Evolutionary conservation across 2,113 vertebrate species (phyloP).

Genomic region (Mesitornis unicolor): DNA sequence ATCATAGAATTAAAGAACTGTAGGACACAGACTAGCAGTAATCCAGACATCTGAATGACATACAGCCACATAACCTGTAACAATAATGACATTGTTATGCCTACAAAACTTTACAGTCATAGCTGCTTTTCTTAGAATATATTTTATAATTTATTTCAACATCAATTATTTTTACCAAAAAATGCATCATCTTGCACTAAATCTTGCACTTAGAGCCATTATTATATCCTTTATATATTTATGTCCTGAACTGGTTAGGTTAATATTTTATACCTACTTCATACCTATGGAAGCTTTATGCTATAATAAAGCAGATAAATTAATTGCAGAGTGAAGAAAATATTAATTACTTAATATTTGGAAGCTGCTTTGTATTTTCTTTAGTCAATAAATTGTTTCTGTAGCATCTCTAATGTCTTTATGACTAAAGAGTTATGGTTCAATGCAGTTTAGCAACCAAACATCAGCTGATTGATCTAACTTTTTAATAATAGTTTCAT

Average conservation of each 20-base stretch:
- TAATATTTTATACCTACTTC: background rate
- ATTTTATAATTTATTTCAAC: background rate
- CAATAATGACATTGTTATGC: background rate
- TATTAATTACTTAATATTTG: background rate
- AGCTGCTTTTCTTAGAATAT: background rate
- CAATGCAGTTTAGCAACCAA: background rate
- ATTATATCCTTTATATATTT: background rate
- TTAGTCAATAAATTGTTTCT: background rate
- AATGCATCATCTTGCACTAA: background rate
- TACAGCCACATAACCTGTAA: slow-evolving; percentile 85
- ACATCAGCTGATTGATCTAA: background rate
- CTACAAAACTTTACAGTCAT: background rate
- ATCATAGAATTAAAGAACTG: slow-evolving; percentile 98
- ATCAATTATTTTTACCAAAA: background rate
- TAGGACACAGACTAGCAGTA: slow-evolving; percentile 88
- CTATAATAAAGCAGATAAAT: background rate
- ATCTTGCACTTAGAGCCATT: background rate
- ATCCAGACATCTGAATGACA: slow-evolving; percentile 80
- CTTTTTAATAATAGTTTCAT: background rate
- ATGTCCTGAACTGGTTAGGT: background rate
- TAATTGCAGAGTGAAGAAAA: background rate
- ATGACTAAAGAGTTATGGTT: background rate
- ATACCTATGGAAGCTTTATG: background rate
- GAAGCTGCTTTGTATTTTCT: background rate
- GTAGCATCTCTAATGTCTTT: background rate